Conservation (phyloP, 2,888 invertebrate species). For the Drosophila greeni region DNA sequence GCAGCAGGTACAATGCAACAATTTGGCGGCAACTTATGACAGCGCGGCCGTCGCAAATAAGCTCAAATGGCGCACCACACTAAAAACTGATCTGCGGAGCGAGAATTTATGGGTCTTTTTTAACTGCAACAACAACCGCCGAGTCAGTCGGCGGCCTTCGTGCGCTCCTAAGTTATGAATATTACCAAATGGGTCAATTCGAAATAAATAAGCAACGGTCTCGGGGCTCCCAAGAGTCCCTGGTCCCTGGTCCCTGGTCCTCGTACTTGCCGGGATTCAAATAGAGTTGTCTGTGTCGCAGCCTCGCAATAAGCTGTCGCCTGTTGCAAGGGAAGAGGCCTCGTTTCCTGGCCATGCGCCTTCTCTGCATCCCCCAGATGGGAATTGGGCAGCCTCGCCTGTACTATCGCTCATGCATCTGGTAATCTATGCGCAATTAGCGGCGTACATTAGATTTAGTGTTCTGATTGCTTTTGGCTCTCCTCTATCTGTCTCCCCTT, state of each 20-base stretch:
- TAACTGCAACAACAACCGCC: constrained; percentile 24
- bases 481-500: constrained; percentile 1
- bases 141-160: constrained; percentile 55
- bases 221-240: constrained; percentile 9
- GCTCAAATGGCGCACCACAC: constrained; percentile 55
- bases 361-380: not conserved
- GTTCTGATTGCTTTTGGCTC: constrained; percentile 67
- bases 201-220: constrained; percentile 75
- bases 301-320: constrained; percentile 74
- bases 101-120: constrained; percentile 76
- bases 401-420: constrained; percentile 74
- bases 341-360: constrained; percentile 31
- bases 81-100: constrained; percentile 62
- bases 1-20: constrained; percentile 78
- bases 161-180: constrained; percentile 77
- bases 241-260: not conserved
- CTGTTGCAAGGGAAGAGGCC: constrained; percentile 34
- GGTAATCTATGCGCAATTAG: constrained; percentile 75
- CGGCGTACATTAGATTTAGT: constrained; percentile 74
- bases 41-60: constrained; percentile 63
- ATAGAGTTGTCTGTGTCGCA: constrained; percentile 75
- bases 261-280: constrained; percentile 37
- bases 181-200: constrained; percentile 78
- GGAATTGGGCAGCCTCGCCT: constrained; percentile 63
- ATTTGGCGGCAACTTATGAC: constrained; percentile 77